A percentile compares a stretch with the other conserved stretches of the same genome.
phyloP scores from a whole-genome alignment of 2,888 invertebrate genomes.

The Ormyrus labotus region DNA sequence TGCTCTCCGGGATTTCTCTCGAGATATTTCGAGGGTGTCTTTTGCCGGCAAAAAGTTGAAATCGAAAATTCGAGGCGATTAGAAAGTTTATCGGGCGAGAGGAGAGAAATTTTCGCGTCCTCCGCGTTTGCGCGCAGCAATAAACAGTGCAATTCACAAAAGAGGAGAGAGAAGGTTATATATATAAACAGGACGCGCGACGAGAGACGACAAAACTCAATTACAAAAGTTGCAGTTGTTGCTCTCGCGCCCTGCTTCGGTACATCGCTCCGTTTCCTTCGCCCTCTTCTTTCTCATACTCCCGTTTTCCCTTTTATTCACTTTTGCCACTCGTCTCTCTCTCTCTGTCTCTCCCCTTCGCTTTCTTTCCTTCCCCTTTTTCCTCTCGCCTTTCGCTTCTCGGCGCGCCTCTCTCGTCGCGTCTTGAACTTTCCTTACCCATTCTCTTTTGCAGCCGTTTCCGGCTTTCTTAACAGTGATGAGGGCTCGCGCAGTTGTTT shows the following conservation, averaged over 20 bases:
- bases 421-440: too few relatives aligned
- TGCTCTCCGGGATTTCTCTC: too few relatives aligned
- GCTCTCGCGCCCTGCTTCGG: slow-evolving; percentile 9
- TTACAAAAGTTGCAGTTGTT: slow-evolving; percentile 72
- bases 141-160: slow-evolving; percentile 55
- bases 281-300: background rate
- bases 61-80: slow-evolving; percentile 22
- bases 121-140: background rate
- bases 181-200: slow-evolving; percentile 56
- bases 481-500: background rate
- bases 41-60: too few relatives aligned
- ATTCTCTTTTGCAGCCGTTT: too few relatives aligned
- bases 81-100: slow-evolving; percentile 33
- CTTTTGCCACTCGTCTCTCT: slow-evolving; percentile 22
- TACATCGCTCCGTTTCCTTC: slow-evolving; percentile 20
- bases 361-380: slow-evolving; percentile 2
- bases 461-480: background rate
- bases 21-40: too few relatives aligned
- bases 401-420: background rate
- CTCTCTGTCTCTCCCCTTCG: background rate
- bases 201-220: slow-evolving; percentile 71
- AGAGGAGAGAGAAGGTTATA: slow-evolving; percentile 41
- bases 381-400: background rate
- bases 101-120: slow-evolving; percentile 33
- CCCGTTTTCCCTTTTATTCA: background rate